Conservation (phyloP, 2,113 vertebrate genomes). For the Oenanthe melanoleuca region DNA sequence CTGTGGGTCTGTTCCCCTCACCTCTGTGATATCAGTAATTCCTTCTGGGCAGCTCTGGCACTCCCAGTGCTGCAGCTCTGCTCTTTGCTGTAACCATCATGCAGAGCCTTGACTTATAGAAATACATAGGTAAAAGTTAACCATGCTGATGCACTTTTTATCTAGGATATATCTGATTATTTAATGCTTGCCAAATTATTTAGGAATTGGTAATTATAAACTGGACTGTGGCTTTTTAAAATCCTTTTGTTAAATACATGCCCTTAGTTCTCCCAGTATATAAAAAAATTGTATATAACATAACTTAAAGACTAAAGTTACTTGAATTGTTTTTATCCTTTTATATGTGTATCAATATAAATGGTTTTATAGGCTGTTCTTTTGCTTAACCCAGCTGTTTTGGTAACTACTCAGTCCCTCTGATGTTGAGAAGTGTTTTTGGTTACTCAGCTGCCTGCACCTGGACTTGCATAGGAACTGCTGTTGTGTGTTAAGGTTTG, state of each 20-base stretch:
- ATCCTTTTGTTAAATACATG: constrained; percentile 32
- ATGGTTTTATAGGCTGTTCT: constrained; percentile 51
- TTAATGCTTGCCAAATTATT: constrained; percentile 70
- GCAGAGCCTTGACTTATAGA: background rate
- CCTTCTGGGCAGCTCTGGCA: background rate
- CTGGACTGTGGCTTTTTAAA: constrained; percentile 19
- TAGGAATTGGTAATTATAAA: constrained; percentile 8
- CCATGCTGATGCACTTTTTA: constrained; percentile 32
- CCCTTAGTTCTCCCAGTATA: background rate
- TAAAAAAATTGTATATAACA: constrained; percentile 51
- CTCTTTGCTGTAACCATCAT: background rate
- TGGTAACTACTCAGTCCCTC: constrained; percentile 20
- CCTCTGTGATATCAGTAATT: background rate
- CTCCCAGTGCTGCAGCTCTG: background rate
- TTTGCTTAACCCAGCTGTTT: constrained; percentile 53
- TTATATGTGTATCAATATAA: constrained; percentile 47
- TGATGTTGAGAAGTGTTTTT: background rate
- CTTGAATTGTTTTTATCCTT: constrained; percentile 73
- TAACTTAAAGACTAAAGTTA: constrained; percentile 70
- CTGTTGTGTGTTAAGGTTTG: constrained; percentile 58
- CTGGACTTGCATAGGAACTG: constrained; percentile 40
- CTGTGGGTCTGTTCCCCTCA: background rate
- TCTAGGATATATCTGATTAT: constrained; percentile 35
- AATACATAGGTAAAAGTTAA: constrained; percentile 19
- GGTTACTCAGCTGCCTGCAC: constrained; percentile 51